A percentile compares a stretch with the other conserved stretches of the same genome.
Evolutionary conservation across 2,888 invertebrate genomes (phyloP).

Genomic region (Saturnia pavonia): DNA sequence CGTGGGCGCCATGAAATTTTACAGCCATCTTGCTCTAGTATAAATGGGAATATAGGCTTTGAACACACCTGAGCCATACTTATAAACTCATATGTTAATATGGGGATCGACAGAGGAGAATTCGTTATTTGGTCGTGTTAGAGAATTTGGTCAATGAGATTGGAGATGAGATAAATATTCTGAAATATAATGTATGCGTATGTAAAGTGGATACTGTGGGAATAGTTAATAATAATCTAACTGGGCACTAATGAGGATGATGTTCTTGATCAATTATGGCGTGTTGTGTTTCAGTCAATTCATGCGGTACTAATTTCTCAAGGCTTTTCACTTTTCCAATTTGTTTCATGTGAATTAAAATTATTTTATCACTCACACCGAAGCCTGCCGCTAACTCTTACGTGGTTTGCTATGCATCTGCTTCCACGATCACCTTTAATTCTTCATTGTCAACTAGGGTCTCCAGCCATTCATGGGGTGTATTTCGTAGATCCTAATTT

Average conservation of each 20-base stretch:
- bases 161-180: not conserved
- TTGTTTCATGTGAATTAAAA: too few relatives aligned
- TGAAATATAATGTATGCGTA: not conserved
- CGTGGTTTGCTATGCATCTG: too few relatives aligned
- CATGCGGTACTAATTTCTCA: too few relatives aligned
- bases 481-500: too few relatives aligned
- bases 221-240: not conserved
- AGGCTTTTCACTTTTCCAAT: too few relatives aligned
- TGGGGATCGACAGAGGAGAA: not conserved
- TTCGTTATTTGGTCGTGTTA: not conserved
- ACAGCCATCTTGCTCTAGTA: conserved; percentile 17
- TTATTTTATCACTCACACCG: too few relatives aligned
- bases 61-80: conserved; percentile 12
- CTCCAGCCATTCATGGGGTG: too few relatives aligned
- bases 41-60: conserved; percentile 10
- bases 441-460: too few relatives aligned
- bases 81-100: conserved; percentile 1
- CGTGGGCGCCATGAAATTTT: conserved; percentile 21
- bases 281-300: too few relatives aligned
- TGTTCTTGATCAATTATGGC: not conserved
- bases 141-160: not conserved
- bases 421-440: too few relatives aligned
- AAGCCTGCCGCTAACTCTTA: too few relatives aligned
- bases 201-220: not conserved
- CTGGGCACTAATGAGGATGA: not conserved